Conservation (phyloP, 2,113 vertebrate species). For the Phaetusa simplex region DNA sequence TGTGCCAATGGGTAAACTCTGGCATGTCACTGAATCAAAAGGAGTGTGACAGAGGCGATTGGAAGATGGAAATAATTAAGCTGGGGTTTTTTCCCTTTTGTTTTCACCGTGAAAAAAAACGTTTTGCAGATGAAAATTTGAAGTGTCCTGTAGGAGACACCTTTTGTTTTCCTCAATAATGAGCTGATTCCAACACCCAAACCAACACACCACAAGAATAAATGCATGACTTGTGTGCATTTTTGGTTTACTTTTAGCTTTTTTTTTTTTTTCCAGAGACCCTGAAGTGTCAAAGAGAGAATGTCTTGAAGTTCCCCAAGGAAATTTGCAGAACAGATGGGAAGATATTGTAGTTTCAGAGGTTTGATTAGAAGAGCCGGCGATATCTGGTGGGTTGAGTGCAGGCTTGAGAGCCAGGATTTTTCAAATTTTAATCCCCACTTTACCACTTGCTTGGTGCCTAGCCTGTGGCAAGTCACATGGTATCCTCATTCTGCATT, state of each 20-base stretch:
- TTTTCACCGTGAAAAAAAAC: constrained; percentile 13
- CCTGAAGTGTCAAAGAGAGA: not conserved
- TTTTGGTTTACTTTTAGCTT: not conserved
- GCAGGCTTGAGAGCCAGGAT: not conserved
- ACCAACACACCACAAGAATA: constrained; percentile 35
- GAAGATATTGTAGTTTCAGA: not conserved
- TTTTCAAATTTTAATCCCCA: not conserved
- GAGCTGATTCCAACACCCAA: constrained; percentile 21
- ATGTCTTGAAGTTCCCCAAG: not conserved
- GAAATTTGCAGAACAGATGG: constrained; percentile 27
- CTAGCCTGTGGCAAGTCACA: not conserved
- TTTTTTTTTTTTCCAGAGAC: not conserved
- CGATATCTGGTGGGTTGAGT: not conserved
- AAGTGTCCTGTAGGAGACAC: not conserved
- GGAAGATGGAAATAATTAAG: constrained; percentile 66
- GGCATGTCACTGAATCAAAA: constrained; percentile 70
- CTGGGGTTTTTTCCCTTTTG: not conserved
- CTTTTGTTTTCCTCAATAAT: constrained; percentile 41
- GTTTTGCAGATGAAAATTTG: constrained; percentile 25
- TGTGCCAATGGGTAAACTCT: constrained; percentile 67
- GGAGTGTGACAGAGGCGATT: constrained; percentile 36
- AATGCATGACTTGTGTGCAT: not conserved
- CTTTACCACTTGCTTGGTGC: not conserved
- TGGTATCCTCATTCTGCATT: not conserved
- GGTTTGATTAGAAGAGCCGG: not conserved